Evolutionary conservation across 2,888 invertebrate species (phyloP).

Genomic region (Lamellibrachia satsuma): DNA sequence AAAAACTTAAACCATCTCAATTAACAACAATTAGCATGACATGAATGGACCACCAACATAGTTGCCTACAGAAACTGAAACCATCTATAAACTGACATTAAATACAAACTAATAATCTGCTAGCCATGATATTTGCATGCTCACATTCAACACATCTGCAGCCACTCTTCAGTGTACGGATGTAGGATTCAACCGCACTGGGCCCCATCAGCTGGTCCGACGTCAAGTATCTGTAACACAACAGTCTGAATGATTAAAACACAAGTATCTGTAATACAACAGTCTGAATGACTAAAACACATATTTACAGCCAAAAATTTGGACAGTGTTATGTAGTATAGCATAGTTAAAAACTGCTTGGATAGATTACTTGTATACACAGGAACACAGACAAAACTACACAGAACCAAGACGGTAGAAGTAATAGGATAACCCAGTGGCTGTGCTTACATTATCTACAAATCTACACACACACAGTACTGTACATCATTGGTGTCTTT

Average conservation of each 20-base stretch:
- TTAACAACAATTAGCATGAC: too few relatives aligned
- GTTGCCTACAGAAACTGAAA: background rate
- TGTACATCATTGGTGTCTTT: too few relatives aligned
- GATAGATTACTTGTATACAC: background rate
- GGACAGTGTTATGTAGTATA: background rate
- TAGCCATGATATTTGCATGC: slow-evolving; percentile 41
- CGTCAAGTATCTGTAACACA: slow-evolving; percentile 67
- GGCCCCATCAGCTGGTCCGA: slow-evolving; percentile 72
- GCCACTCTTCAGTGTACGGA: slow-evolving; percentile 70
- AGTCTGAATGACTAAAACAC: too few relatives aligned
- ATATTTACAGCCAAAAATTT: background rate
- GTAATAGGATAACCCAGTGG: background rate
- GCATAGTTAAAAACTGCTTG: background rate
- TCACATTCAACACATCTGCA: slow-evolving; percentile 73
- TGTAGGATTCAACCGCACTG: slow-evolving; percentile 73
- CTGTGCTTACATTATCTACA: background rate
- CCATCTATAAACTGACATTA: background rate
- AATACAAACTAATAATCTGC: background rate
- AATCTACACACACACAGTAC: too few relatives aligned
- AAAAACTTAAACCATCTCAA: background rate
- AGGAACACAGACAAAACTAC: background rate
- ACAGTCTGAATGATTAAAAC: too few relatives aligned
- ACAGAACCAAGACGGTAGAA: background rate
- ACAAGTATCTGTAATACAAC: slow-evolving; percentile 65
- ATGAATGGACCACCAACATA: background rate